Conservation (phyloP, 2,113 vertebrate genomes). For the Calyptomena viridis region DNA sequence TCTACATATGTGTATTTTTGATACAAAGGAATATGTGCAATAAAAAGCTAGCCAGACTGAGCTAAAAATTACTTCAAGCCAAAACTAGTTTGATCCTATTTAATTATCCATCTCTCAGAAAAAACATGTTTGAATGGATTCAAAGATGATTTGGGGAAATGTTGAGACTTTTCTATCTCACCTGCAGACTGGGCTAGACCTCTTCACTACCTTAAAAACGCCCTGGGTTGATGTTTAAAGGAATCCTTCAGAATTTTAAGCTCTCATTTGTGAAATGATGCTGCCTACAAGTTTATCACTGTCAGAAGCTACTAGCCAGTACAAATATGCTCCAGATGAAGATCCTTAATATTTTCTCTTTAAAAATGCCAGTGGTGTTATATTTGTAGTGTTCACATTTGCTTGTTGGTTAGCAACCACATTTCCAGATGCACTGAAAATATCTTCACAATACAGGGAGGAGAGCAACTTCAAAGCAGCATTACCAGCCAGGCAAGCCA, state of each 20-base stretch:
- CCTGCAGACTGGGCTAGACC: not conserved
- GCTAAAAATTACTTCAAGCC: not conserved
- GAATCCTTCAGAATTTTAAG: slow-evolving; percentile 37
- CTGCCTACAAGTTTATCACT: not conserved
- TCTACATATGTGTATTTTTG: not conserved
- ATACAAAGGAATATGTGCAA: not conserved
- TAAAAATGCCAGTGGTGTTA: not conserved
- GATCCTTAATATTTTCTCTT: not conserved
- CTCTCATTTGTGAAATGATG: slow-evolving; percentile 20
- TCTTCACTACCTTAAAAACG: not conserved
- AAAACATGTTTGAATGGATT: not conserved
- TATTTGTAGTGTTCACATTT: not conserved
- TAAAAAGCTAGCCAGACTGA: not conserved
- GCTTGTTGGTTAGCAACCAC: slow-evolving; percentile 53
- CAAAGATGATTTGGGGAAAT: not conserved
- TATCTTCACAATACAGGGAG: slow-evolving; percentile 49
- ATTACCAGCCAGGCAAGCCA: slow-evolving; percentile 52
- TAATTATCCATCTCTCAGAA: not conserved
- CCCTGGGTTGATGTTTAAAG: not conserved
- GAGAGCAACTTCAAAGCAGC: slow-evolving; percentile 49
- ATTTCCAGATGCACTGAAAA: slow-evolving; percentile 56
- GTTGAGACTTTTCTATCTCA: not conserved
- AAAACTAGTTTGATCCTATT: not conserved
- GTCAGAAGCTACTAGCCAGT: not conserved
- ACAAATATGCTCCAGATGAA: not conserved